Conservation (phyloP, 2,888 invertebrate genomes). For the Heliconius charithonia region DNA sequence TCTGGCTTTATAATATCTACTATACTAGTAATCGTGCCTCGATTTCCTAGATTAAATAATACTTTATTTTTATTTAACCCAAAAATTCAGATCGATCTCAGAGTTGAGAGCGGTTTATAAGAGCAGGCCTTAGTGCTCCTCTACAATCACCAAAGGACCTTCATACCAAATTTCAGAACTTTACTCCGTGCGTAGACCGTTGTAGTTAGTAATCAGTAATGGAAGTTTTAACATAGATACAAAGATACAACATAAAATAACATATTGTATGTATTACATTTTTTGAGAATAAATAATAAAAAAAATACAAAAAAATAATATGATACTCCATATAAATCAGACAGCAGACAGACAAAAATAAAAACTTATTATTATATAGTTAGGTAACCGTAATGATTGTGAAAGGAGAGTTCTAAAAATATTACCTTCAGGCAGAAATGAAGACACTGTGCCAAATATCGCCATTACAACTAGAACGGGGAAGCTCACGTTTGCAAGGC, state of each 20-base stretch:
- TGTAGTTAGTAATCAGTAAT: too few species aligned
- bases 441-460: slow-evolving; percentile 71
- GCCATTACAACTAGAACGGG: slow-evolving; percentile 74
- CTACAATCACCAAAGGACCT: neutral
- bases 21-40: neutral
- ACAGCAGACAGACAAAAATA: neutral
- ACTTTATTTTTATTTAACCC: neutral
- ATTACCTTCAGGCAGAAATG: slow-evolving; percentile 74
- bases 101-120: neutral
- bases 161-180: too few species aligned
- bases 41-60: too few species aligned
- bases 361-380: neutral
- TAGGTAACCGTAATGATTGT: neutral
- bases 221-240: too few species aligned
- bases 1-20: neutral
- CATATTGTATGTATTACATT: too few species aligned
- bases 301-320: neutral
- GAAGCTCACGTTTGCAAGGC: slow-evolving; percentile 78
- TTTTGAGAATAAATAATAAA: too few species aligned
- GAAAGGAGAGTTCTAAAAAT: slow-evolving; percentile 10
- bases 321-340: neutral
- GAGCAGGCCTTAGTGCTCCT: neutral
- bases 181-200: too few species aligned
- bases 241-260: too few species aligned
- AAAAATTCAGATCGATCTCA: neutral